Base-by-base conservation (phyloP, 2,797 vertebrate species). In the Galago senegalensis region DNA sequence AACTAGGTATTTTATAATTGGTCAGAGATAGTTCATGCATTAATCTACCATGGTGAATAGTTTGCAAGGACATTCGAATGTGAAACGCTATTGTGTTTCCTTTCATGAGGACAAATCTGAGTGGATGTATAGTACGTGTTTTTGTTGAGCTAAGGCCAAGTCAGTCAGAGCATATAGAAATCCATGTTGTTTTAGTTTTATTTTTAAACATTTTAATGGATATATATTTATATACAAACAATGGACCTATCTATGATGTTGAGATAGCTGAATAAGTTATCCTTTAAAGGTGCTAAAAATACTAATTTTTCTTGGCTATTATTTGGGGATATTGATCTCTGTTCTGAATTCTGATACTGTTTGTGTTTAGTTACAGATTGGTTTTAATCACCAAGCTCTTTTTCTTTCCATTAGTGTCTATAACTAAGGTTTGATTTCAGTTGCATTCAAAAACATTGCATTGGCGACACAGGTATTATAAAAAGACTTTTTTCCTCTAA, bases 1-100 rank as follows among this genome's bases (percentile, higher is more conserved):
- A 92, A 85, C 70, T 90, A 56, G 56, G 13, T 89, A 61, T 20
- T 72, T 83, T 82, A 70, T 65, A 91, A 94, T 88, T 96, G 86
- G 34, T 85, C 40, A 94, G 89, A 86, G 61, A 63, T 75, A 69
- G 77, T 67, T 95, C 23, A 86, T 69, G 37, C 11, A 53, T 67
- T 67, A 73, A 85, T 91, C 14, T 67, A 58, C 49, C 3, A 46
- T 56, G 61, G 56, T 90, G 58, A 85, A 43, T 79, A 63, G 27
- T 80, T 94, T 92, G 11, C 37, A 86, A 31, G 46, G 61, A 75
- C n/a, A 73, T 82, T 88, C 61, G 88, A 53, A 65, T 92, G 40
- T n/a, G 7, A 25, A 77, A 20, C 58, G 10, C 23, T 92, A 16
- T 83, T 72, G 5, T 81, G 31, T 77, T 94, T 90, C 37, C 17